Percentiles rank a stretch among this genome's conserved stretches.
Evolutionary conservation across 2,113 vertebrate genomes (phyloP).

Genomic region (Lepidothrix coronata): DNA sequence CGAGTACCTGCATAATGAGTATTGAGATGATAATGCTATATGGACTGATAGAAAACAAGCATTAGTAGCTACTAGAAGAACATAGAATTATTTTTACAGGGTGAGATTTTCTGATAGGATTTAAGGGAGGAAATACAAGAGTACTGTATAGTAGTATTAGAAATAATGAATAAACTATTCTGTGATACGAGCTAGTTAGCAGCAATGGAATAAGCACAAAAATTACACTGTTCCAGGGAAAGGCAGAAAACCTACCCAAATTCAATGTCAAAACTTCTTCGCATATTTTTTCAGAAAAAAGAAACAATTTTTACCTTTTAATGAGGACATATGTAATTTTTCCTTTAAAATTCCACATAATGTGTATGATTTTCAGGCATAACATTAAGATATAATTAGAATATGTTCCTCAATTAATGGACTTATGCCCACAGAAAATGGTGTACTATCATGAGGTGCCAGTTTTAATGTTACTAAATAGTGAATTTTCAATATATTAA

Average conservation of each 20-base stretch:
- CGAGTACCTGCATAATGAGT: neutral
- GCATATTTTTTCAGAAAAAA: neutral
- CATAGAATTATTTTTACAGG: neutral
- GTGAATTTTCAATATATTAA: neutral
- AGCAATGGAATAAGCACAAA: neutral
- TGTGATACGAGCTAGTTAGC: neutral
- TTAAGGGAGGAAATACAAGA: neutral
- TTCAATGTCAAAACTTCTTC: neutral
- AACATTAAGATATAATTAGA: neutral
- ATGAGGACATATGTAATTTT: neutral
- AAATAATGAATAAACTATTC: neutral
- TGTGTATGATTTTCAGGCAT: neutral
- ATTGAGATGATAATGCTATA: neutral
- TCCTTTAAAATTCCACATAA: constrained; percentile 8
- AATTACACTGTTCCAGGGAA: neutral
- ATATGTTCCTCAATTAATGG: neutral
- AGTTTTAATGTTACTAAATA: neutral
- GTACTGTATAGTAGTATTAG: neutral
- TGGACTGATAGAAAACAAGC: constrained; percentile 2
- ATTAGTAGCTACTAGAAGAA: constrained; percentile 6
- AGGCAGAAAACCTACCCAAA: neutral
- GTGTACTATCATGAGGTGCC: neutral
- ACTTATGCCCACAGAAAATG: neutral
- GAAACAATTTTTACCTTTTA: neutral
- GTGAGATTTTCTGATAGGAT: neutral